A percentile compares a stretch with the other conserved stretches of the same genome.
These are phyloP conservation scores for Mus spretus DNA, from an alignment of 2,797 vertebrate species.

Conservation along the genomic window DNA sequence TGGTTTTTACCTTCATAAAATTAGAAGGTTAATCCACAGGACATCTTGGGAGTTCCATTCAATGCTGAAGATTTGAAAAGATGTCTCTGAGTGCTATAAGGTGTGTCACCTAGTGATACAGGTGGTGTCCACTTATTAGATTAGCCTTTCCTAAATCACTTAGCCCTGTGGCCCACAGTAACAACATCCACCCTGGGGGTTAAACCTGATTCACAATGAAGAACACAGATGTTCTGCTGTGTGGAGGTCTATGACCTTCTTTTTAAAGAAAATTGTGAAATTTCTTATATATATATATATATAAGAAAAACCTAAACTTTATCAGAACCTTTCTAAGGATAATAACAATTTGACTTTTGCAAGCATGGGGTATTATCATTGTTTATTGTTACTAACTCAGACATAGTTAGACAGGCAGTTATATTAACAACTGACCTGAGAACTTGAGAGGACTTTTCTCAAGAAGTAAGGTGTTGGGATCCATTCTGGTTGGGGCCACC, in stretches of 20 bases:
- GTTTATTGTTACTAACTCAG: neutral
- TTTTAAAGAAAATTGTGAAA: conserved; percentile 36
- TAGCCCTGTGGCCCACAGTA: neutral
- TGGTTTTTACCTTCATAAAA: neutral
- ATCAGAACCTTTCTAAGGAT: conserved; percentile 34
- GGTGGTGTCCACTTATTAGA: neutral
- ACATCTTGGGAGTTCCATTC: neutral
- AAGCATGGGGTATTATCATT: neutral
- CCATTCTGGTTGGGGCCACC: too few species aligned
- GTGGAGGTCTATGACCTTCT: neutral
- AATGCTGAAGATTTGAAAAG: neutral
- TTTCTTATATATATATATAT: neutral
- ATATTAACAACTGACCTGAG: neutral
- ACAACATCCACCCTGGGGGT: neutral
- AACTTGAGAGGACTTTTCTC: neutral
- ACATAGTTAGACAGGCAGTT: neutral
- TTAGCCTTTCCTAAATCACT: conserved; percentile 13
- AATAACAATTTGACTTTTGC: neutral
- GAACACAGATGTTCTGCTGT: neutral
- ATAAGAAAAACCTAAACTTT: conserved; percentile 8
- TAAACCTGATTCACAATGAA: neutral
- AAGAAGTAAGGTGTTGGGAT: neutral
- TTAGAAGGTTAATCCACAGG: neutral
- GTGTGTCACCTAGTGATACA: neutral
- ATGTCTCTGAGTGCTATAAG: neutral